Evolutionary conservation across 2,888 invertebrate species (phyloP).

Genomic region (Norana najaformis): DNA sequence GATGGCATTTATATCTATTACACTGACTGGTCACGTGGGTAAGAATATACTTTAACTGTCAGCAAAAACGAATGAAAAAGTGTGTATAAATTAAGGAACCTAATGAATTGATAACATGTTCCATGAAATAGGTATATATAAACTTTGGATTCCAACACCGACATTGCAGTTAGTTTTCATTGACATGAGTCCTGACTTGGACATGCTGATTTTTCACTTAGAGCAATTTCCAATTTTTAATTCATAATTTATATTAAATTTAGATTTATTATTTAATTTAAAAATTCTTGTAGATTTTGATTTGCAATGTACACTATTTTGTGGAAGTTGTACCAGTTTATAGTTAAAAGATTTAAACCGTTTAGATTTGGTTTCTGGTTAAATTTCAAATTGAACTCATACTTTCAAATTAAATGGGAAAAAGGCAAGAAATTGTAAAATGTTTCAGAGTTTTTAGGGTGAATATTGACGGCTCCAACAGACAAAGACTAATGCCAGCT

Average conservation of each 20-base stretch:
- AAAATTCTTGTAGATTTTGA: not conserved
- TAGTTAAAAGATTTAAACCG: no score
- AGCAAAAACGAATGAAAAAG: not conserved
- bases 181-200: no score
- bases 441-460: slow-evolving; percentile 21
- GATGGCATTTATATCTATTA: slow-evolving; percentile 40
- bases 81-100: not conserved
- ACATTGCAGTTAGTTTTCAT: not conserved
- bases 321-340: not conserved
- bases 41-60: not conserved
- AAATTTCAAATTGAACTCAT: not conserved
- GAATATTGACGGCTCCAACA: slow-evolving; percentile 26
- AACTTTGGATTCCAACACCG: not conserved
- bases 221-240: not conserved
- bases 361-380: not conserved
- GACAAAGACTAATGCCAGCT: slow-evolving; percentile 21
- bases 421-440: not conserved
- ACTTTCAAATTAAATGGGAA: not conserved
- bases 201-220: not conserved
- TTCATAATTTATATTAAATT: no score
- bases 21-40: slow-evolving; percentile 40
- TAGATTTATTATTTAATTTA: not conserved
- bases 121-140: not conserved
- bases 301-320: not conserved
- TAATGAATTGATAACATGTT: not conserved